Percentiles rank a stretch among this genome's conserved stretches.
These are phyloP conservation scores for Sebastes umbrosus DNA, from an alignment of 2,797 vertebrate genomes.

Conservation along the genomic window DNA sequence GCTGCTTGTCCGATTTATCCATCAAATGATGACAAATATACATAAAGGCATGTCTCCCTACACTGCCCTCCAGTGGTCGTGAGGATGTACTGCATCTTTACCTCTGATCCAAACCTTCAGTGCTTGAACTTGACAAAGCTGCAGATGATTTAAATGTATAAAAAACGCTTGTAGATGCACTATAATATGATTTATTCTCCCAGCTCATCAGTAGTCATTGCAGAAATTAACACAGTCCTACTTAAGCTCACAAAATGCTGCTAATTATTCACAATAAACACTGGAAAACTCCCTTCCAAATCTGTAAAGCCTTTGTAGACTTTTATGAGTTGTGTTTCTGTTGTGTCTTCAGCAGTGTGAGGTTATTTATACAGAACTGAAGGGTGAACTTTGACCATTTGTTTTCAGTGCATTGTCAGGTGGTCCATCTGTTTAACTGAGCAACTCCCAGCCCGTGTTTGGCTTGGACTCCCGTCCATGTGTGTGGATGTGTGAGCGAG, in stretches of 20 bases:
- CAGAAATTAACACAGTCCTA: not conserved
- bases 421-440: constrained; percentile 55
- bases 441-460: constrained; percentile 11
- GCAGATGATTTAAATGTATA: not conserved
- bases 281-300: not conserved
- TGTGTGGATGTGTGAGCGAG: constrained; percentile 18
- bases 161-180: not conserved
- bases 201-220: not conserved
- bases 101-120: not conserved
- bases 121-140: not conserved
- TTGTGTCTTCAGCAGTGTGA: not conserved
- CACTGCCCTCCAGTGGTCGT: constrained; percentile 56
- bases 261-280: not conserved
- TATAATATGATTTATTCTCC: not conserved
- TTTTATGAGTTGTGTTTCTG: constrained; percentile 20
- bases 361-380: not conserved
- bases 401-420: constrained; percentile 30
- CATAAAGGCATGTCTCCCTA: not conserved
- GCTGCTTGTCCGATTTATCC: constrained; percentile 30
- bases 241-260: not conserved
- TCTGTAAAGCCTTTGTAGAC: not conserved
- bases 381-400: constrained; percentile 32
- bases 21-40: constrained; percentile 10
- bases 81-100: constrained; percentile 8
- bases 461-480: constrained; percentile 10